Conservation (phyloP, 2,888 invertebrate genomes). For the Neocrepidodera transversa region DNA sequence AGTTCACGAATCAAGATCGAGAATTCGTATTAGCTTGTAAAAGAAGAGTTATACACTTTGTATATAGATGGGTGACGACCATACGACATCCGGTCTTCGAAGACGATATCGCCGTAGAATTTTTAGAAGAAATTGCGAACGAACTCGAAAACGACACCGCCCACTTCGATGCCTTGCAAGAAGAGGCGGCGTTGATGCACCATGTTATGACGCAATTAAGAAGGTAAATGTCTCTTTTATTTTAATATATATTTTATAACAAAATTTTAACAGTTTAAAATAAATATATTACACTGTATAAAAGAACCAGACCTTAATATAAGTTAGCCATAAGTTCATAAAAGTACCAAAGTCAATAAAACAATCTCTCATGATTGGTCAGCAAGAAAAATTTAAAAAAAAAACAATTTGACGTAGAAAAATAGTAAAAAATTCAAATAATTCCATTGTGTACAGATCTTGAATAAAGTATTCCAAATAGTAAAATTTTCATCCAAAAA, state of each 20-base stretch:
- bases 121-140: slow-evolving; percentile 77
- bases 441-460: too few species aligned
- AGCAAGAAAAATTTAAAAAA: too few species aligned
- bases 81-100: slow-evolving; percentile 78
- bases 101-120: slow-evolving; percentile 73
- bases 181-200: slow-evolving; percentile 74
- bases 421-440: too few species aligned
- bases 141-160: slow-evolving; percentile 73
- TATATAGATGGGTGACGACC: slow-evolving; percentile 77
- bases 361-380: too few species aligned
- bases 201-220: slow-evolving; percentile 70
- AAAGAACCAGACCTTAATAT: too few species aligned
- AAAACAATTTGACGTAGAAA: too few species aligned
- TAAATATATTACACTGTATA: too few species aligned
- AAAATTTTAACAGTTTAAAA: too few species aligned
- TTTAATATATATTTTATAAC: background rate
- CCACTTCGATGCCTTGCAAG: slow-evolving; percentile 66
- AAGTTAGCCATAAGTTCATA: too few species aligned
- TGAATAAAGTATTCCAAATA: too few species aligned
- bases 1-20: slow-evolving; percentile 67
- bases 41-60: slow-evolving; percentile 78
- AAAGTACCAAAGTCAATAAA: too few species aligned
- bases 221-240: slow-evolving; percentile 50
- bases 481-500: too few species aligned
- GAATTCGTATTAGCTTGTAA: slow-evolving; percentile 75